Base-by-base conservation (phyloP, 2,888 invertebrate species). In the Amiota minor region DNA sequence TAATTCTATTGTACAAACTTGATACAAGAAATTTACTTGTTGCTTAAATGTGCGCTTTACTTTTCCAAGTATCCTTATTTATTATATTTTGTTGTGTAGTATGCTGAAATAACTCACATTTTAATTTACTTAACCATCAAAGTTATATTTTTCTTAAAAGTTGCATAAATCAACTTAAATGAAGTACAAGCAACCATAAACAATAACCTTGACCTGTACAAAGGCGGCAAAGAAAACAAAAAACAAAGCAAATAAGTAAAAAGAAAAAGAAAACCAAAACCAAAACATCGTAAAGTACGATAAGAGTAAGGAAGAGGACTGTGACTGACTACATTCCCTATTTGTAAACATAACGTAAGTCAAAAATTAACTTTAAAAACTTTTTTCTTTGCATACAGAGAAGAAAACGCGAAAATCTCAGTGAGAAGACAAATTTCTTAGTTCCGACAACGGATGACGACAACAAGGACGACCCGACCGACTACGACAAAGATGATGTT, bases 181-280 rank as follows among this genome's bases (percentile, higher is more conserved):
- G 53, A 68, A 68, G 20, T 65, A 49, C 65, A 23, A 9, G 47
- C 46, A 65, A 53, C 50, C 53, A 68, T 35, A 68, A 68, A 68
- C 67, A 68, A 68, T 68, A 68, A 68, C 67, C 67, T 68, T 68
- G 67, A 68, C 67, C 67, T 68, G 67, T 53, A 68, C 65, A 65
- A 65, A 65, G 35, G 16, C 18, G 11, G 18, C n/a, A 18, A 56
- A 59, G 20, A 20, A 59, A 16, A 59, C 59, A 59, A 20, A 56
- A 35, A 35, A 62, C 59, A 59, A n/a, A 59, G 45, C 10, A 45
- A 23, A 62, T 35, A 62, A 62, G n/a, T 62, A 35, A 53, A n/a
- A 53, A 53, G n/a, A 35, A 35, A 35, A 35, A 23, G 23, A 23
- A 23, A 23, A 23, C 23, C 35, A 0, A 35, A 35, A 35, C 0